A percentile compares a stretch with the other conserved stretches of the same genome.
Evolutionary conservation across 2,113 vertebrate genomes (phyloP).

Genomic region (Ceuthmochares aereus): DNA sequence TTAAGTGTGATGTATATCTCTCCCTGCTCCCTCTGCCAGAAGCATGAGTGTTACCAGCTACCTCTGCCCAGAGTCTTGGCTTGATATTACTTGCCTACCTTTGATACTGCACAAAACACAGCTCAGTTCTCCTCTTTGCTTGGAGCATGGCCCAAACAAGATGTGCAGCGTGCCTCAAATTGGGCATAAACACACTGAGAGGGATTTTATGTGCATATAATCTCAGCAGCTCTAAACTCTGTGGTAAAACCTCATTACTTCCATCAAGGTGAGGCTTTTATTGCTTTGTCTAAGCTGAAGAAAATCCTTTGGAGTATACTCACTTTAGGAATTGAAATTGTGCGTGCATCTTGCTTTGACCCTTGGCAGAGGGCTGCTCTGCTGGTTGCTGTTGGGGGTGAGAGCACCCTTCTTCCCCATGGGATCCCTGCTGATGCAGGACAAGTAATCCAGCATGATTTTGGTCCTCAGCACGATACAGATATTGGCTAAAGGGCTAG

Average conservation of each 20-base stretch:
- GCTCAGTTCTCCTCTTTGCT: not conserved
- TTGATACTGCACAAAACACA: not conserved
- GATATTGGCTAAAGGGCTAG: not conserved
- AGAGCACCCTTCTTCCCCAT: not conserved
- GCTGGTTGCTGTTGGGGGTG: not conserved
- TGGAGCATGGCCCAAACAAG: not conserved
- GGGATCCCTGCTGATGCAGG: not conserved
- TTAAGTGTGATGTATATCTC: not conserved
- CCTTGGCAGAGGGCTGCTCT: not conserved
- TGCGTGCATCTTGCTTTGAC: not conserved
- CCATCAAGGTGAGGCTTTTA: not conserved
- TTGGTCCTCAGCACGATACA: not conserved
- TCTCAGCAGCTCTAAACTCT: not conserved
- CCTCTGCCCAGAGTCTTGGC: not conserved
- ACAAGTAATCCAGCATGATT: not conserved
- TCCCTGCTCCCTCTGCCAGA: not conserved
- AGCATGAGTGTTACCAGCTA: not conserved
- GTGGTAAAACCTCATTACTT: not conserved
- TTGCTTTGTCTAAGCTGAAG: not conserved
- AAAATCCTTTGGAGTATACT: not conserved
- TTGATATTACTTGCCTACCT: fast-evolving
- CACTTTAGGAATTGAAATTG: not conserved
- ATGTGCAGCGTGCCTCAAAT: not conserved
- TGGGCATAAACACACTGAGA: not conserved
- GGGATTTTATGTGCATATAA: not conserved